These are phyloP conservation scores for Corydoras maculifer DNA, from an alignment of 2,113 vertebrate species.

Conservation along the genomic window DNA sequence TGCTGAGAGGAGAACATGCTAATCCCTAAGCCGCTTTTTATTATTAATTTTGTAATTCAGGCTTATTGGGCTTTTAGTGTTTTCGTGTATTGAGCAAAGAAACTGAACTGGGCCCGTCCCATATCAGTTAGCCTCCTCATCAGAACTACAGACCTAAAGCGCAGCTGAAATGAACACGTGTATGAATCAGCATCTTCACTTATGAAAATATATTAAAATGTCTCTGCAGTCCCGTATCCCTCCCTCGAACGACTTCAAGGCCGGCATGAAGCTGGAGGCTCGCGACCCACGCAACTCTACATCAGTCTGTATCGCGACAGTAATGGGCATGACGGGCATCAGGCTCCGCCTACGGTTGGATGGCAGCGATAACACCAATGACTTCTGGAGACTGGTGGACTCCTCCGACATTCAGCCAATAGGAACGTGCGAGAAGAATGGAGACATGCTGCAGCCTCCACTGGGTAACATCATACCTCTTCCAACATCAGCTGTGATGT, in stretches of 20 bases:
- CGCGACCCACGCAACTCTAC: constrained; percentile 84
- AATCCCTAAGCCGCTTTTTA: too few species aligned
- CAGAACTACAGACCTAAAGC: too few species aligned
- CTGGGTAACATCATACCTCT: constrained; percentile 66
- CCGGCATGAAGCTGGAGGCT: constrained; percentile 94
- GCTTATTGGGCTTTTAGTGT: too few species aligned
- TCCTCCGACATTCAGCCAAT: constrained; percentile 91
- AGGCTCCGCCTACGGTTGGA: constrained; percentile 84
- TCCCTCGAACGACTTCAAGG: constrained; percentile 88
- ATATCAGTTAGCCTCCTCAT: too few species aligned
- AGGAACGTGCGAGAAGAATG: constrained; percentile 89
- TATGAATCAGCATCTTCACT: too few species aligned
- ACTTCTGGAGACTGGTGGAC: constrained; percentile 95
- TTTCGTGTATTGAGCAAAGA: too few species aligned
- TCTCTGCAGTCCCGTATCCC: constrained; percentile 74
- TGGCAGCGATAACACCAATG: constrained; percentile 91
- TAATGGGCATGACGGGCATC: constrained; percentile 82
- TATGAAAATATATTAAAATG: not conserved
- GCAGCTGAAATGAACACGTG: too few species aligned
- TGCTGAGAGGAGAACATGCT: too few species aligned
- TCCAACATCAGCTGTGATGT: not conserved
- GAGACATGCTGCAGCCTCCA: constrained; percentile 92
- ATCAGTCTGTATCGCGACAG: constrained; percentile 87
- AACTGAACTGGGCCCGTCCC: too few species aligned
- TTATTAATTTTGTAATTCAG: too few species aligned